Evolutionary conservation across 2,797 vertebrate species (phyloP), one percentile per base, ranked within the genome.

Genomic region (Sardinella longiceps): DNA sequence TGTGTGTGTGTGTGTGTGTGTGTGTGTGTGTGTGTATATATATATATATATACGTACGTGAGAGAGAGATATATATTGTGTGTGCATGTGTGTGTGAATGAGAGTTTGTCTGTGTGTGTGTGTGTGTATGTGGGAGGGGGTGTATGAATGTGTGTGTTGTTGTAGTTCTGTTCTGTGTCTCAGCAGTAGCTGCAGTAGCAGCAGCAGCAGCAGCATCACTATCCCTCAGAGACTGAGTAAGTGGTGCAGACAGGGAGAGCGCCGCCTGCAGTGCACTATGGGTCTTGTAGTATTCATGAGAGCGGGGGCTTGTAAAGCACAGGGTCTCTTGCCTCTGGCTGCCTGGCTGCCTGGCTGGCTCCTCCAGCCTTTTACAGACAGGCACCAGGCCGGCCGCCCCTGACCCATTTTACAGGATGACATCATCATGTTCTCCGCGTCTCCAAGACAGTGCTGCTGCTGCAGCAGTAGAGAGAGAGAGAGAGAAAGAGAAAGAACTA

Each of bases 191-290:
- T 37, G 63, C 50, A 14, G 84, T n/a, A 85, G 83, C 48, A 70
- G 63, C 33, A 70, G 28, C 30, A 18, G 63, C 50, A 14, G 84
- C 87, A 87, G 86, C 80, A 50, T 77, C 81, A 28, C 85, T 83
- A 14, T 37, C 14, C 28, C 89, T 83, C 84, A 93, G 88, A 84
- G 90, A 86, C 91, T 89, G 93, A 93, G 89, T 87, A 90, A 88
- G 86, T 91, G 83, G 88, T 87, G 87, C 86, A 85, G 83, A 74
- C 66, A 6, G 53, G 20, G 80, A 77, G 10, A 74, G 66, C 15
- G 45, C 66, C 80, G 18, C 33, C 66, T 74, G 28, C 46, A 70
- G 46, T 80, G 37, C 33, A 81, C 2, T 18, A 14, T 74, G 66
- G 66, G 66, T 70, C 12, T 37, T 74, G 66, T 37, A 74, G 66